A percentile compares a stretch with the other conserved stretches of the same genome.
phyloP scores from a whole-genome alignment of 2,888 invertebrate species.

The Halocaridina rubra region DNA sequence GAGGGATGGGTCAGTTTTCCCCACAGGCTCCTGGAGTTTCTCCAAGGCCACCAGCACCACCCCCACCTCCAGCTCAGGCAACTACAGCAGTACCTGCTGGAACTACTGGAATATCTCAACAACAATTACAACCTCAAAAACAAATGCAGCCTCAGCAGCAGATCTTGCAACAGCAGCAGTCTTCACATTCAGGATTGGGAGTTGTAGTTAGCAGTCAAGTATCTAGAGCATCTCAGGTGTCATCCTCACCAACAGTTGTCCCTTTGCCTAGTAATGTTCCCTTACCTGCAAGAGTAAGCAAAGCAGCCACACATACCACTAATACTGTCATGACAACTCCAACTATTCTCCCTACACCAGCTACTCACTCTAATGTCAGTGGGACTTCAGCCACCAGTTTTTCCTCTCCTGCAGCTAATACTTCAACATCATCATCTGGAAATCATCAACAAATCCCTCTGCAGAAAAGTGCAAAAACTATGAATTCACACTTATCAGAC shows the following conservation, averaged over 20 bases:
- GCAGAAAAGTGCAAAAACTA: slow-evolving; percentile 12
- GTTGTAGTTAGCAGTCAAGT: slow-evolving; percentile 1
- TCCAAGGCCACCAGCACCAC: slow-evolving; percentile 46
- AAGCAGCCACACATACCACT: slow-evolving; percentile 45
- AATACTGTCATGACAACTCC: slow-evolving; percentile 52
- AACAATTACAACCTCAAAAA: not conserved
- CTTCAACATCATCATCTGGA: not conserved
- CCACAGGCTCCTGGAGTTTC: slow-evolving; percentile 56
- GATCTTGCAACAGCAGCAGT: not conserved
- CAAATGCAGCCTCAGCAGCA: slow-evolving; percentile 7
- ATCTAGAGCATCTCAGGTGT: slow-evolving; percentile 17
- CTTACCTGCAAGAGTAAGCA: slow-evolving; percentile 57
- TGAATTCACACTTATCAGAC: not conserved
- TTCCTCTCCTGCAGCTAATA: slow-evolving; percentile 12
- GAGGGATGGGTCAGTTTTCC: slow-evolving; percentile 62
- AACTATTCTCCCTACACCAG: slow-evolving; percentile 39
- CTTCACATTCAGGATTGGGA: not conserved
- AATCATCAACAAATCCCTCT: slow-evolving; percentile 13
- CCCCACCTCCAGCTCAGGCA: slow-evolving; percentile 1
- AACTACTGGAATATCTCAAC: slow-evolving; percentile 14
- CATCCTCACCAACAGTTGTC: slow-evolving; percentile 47
- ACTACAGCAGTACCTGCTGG: not conserved
- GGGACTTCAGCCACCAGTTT: slow-evolving; percentile 28
- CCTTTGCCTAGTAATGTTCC: slow-evolving; percentile 59
- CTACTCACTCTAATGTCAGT: slow-evolving; percentile 28